Evolutionary conservation across 1,140 invertebrate genomes (phyloP), one percentile per base, ranked within the genome.

Genomic region (Chironomus tepperi): DNA sequence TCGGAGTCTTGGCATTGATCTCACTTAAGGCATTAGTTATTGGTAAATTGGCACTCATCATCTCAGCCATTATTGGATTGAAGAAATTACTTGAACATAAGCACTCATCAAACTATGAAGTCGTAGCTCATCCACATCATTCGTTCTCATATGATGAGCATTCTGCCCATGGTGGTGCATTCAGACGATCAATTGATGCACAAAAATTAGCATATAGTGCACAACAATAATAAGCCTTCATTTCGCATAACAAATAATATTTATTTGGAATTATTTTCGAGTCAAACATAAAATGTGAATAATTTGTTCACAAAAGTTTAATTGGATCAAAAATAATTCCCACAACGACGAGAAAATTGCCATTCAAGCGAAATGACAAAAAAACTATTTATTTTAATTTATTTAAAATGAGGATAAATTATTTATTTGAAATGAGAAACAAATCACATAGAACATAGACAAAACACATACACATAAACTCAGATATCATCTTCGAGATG

Each of bases 1-100:
- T 94, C 12, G 92, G 91, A 76, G 89, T 87, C 79, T 86, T 93
- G 74, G 92, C 90, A 8, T 84, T 93, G n/a, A 84, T 93, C 42
- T 91, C 91, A 7, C 89, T 93, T 84, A 94, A 94, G 84, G 92
- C 92, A 16, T 84, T 94, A 73, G 84, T 93, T 72, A 86, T 93
- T 77, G 91, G 91, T 80, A 94, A 94, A 83, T 86, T 93, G 75
- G 90, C 92, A 8, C 85, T 94, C 8, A 86, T 93, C 65, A 86
- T 93, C 74, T 88, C 90, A 76, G 87, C 86, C 76, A 87, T 93
- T 76, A 89, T 93, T 77, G 91, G 88, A 6, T 82, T 93, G 76
- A 92, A 93, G 84, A 93, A 94, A 79, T 84, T 93, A 7, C 81
- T 93, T 42, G 90, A 87, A 47, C 84, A 85, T 77, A 92, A 92